Evolutionary conservation across 2,888 invertebrate species (phyloP).

Genomic region (Eucera pruinosa): DNA sequence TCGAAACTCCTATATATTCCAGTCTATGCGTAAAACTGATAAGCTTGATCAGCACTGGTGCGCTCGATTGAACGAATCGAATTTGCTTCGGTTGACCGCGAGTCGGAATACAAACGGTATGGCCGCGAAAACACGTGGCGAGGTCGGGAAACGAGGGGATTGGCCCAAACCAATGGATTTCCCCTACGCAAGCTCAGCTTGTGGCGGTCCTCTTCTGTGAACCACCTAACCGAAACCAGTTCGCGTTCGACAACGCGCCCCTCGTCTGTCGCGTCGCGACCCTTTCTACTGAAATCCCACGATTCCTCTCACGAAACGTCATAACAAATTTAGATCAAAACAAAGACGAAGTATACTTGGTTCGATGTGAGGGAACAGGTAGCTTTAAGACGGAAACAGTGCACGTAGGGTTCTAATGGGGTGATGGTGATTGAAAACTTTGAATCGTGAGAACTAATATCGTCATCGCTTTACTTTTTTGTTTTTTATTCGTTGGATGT

Average conservation of each 20-base stretch:
- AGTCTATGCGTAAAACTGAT: neutral
- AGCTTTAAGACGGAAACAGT: neutral
- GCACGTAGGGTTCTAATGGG: constrained; percentile 26
- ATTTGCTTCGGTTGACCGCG: constrained; percentile 5
- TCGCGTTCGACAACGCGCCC: constrained; percentile 65
- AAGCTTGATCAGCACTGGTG: constrained; percentile 12
- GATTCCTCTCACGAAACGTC: constrained; percentile 18
- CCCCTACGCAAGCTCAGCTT: constrained; percentile 74
- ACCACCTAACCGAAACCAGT: constrained; percentile 68
- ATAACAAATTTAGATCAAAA: neutral
- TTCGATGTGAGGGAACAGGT: neutral
- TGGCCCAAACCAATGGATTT: constrained; percentile 61
- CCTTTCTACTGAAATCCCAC: constrained; percentile 26
- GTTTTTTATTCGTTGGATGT: neutral
- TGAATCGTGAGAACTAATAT: neutral
- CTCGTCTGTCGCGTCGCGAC: constrained; percentile 52
- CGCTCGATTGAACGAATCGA: neutral
- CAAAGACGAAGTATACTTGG: neutral
- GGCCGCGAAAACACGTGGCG: constrained; percentile 65
- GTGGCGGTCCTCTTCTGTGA: constrained; percentile 62
- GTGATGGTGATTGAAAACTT: neutral
- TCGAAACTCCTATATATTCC: neutral
- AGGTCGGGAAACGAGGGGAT: constrained; percentile 64
- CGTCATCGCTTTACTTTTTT: neutral
- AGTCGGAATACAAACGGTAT: constrained; percentile 20